phyloP scores from a whole-genome alignment of 2,797 vertebrate species.

The Siniperca scherzeri region DNA sequence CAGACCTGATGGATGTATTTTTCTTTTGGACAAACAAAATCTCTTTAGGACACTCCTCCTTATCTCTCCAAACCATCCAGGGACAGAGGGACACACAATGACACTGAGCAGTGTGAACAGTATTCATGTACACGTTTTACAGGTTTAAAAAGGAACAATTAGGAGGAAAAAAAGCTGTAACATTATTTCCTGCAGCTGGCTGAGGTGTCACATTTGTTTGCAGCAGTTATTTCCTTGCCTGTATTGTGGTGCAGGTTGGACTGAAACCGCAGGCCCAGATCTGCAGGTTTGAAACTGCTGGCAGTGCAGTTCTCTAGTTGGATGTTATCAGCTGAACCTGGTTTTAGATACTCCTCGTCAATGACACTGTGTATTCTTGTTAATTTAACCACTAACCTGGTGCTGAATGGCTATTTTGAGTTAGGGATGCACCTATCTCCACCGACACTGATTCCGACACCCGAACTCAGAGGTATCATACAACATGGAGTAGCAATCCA shows the following conservation, averaged over 20 bases:
- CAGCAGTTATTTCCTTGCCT: background rate
- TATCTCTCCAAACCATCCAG: constrained; percentile 8
- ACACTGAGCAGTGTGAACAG: background rate
- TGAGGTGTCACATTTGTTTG: background rate
- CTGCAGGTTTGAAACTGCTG: background rate
- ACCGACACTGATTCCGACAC: background rate
- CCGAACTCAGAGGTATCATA: background rate
- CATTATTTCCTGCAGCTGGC: background rate
- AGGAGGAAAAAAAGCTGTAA: background rate
- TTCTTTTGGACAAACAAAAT: constrained; percentile 12
- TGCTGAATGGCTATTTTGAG: background rate
- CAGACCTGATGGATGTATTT: constrained; percentile 2
- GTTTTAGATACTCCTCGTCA: background rate
- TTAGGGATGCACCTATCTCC: background rate
- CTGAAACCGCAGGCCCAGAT: background rate
- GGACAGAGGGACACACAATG: constrained; percentile 12
- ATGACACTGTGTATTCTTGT: no score
- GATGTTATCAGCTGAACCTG: background rate
- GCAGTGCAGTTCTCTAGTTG: background rate
- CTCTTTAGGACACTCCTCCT: constrained; percentile 5
- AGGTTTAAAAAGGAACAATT: background rate
- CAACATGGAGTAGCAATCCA: no score
- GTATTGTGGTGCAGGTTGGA: background rate
- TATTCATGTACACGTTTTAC: background rate
- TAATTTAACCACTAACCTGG: background rate